A percentile compares a stretch with the other conserved stretches of the same genome.
These are phyloP conservation scores for Siniperca scherzeri DNA, from an alignment of 2,797 vertebrate genomes.

Conservation along the genomic window DNA sequence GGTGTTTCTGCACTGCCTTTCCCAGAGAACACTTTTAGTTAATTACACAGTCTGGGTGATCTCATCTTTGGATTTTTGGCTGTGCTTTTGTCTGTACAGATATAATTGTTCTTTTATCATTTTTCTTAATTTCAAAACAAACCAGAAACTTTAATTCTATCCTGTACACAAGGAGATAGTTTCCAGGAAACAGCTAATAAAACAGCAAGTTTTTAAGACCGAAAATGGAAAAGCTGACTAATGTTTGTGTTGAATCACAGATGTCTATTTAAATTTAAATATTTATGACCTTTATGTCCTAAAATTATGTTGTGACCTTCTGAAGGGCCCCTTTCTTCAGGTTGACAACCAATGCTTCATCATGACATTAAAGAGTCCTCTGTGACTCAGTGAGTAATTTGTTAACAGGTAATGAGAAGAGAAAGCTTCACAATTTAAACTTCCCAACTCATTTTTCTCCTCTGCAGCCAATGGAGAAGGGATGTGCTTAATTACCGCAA, in stretches of 20 bases:
- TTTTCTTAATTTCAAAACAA: background rate
- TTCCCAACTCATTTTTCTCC: slow-evolving; percentile 48
- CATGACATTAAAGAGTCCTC: background rate
- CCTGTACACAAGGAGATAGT: background rate
- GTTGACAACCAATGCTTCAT: background rate
- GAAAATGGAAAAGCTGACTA: background rate
- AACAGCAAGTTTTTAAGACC: background rate
- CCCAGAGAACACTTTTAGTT: background rate
- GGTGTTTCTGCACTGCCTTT: slow-evolving; percentile 9
- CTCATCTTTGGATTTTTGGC: background rate
- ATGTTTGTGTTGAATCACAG: background rate
- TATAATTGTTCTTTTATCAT: background rate
- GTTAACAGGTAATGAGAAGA: slow-evolving; percentile 51
- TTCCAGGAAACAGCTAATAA: background rate
- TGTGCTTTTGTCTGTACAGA: background rate
- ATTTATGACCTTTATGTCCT: background rate
- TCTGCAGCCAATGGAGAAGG: slow-evolving; percentile 20
- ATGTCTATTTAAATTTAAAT: background rate
- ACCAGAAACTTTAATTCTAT: background rate
- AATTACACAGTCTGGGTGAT: background rate
- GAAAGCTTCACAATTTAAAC: slow-evolving; percentile 45
- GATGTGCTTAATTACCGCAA: slow-evolving; percentile 65
- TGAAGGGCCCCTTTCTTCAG: background rate
- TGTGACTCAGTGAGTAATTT: slow-evolving; percentile 24
- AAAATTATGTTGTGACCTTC: background rate